Evolutionary conservation across 1,140 invertebrate genomes (phyloP), one percentile per base, ranked within the genome.

Genomic region (Conus betulinus): DNA sequence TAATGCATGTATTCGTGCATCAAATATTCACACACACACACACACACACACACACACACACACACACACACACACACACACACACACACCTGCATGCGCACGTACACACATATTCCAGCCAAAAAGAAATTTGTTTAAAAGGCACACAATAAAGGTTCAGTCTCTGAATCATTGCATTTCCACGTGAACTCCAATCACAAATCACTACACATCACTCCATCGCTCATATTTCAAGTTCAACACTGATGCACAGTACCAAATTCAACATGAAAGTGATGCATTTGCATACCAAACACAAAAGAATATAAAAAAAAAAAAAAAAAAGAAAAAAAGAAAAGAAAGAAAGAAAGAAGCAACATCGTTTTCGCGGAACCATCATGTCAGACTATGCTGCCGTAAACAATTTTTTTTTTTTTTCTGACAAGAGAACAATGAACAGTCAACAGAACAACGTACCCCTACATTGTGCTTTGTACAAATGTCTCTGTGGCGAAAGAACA

Each of bases 51-150:
- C 67, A 71, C 15, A 23, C 67, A 23, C 67, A 71, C 67, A 71
- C 23, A 71, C 67, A 71, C 67, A 71, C 67, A 71, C 67, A 71
- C 17, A 71, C 67, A 71, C 67, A 71, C 67, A 71, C 67, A 71
- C 67, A 71, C 67, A 71, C 67, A 71, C 23, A n/a, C 20, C 6
- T 1, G 20, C 67, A 71, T 7, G 20, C 67, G 20, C 67, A 71
- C 0, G 20, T 20, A 71, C 20, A 71, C 67, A 71, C 11, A 71
- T 20, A 71, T 71, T 7, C 20, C 67, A 71, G 6, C 11, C 67
- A 71, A 71, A n/a, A 71, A 71, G 8, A 23, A 71, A 60, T 60
- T 15, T 8, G 15, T 15, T 7, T 11, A 60, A 8, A 11, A 60
- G 57, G 57, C 57, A 60, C 57, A 60, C 6, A 71, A 71, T 17